A percentile compares a stretch with the other conserved stretches of the same genome.
phyloP scores from a whole-genome alignment of 2,797 vertebrate species.

The Fratercula arctica region DNA sequence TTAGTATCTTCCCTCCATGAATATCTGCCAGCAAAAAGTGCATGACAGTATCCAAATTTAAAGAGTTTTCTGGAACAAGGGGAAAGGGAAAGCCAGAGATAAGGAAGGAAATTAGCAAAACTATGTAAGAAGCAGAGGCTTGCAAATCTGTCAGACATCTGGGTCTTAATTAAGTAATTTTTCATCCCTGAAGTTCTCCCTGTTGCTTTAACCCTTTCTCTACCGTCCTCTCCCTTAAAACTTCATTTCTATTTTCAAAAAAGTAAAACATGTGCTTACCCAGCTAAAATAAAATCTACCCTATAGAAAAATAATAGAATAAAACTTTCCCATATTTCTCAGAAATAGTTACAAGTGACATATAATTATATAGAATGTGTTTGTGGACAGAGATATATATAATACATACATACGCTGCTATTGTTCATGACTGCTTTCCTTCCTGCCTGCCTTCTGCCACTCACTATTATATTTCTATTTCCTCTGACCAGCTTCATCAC shows the following conservation, averaged over 20 bases:
- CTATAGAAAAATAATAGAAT: neutral
- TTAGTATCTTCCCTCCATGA: neutral
- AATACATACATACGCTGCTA: neutral
- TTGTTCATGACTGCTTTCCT: constrained; percentile 1
- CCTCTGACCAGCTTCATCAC: neutral
- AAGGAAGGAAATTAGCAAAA: constrained; percentile 47
- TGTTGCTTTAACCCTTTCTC: constrained; percentile 1
- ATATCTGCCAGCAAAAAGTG: neutral
- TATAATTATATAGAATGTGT: neutral
- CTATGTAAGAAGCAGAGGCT: constrained; percentile 35
- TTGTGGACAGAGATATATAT: neutral
- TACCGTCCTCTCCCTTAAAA: neutral
- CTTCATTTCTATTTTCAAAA: neutral
- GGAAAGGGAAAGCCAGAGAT: constrained; percentile 46
- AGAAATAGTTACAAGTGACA: neutral
- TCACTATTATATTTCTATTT: neutral
- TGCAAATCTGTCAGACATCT: constrained; percentile 57
- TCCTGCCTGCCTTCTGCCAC: neutral
- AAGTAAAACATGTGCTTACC: neutral
- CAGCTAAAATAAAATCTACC: neutral
- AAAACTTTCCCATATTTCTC: neutral
- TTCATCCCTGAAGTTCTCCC: constrained; percentile 14
- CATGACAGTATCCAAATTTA: neutral
- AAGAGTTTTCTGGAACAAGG: constrained; percentile 36
- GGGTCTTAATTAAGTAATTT: constrained; percentile 49